A percentile compares a stretch with the other conserved stretches of the same genome.
Evolutionary conservation across 2,113 vertebrate species (phyloP).

Genomic region (Ctenodactylus gundi): DNA sequence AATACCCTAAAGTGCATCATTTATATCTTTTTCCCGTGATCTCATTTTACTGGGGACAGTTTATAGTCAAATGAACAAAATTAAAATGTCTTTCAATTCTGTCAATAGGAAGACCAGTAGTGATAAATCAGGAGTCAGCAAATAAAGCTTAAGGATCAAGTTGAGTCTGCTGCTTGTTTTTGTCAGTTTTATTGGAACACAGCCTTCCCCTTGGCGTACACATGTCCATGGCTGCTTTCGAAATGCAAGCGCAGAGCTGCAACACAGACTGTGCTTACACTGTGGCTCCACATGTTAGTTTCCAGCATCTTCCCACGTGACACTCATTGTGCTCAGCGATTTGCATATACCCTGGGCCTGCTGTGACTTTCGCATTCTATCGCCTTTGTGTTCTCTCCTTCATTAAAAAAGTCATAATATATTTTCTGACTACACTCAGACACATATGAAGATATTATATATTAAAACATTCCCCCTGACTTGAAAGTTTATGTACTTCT

Average conservation of each 20-base stretch:
- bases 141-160: background rate
- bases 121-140: background rate
- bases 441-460: background rate
- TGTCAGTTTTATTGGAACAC: background rate
- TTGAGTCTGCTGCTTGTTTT: background rate
- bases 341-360: too few relatives aligned
- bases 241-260: accelerated
- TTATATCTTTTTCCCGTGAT: background rate
- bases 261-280: background rate
- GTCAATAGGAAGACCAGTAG: background rate
- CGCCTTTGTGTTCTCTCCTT: background rate
- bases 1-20: background rate
- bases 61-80: background rate
- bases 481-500: background rate
- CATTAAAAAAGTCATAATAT: background rate
- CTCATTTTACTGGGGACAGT: background rate
- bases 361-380: background rate
- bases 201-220: background rate
- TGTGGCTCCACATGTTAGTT: background rate
- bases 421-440: background rate
- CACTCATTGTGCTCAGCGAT: background rate
- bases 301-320: background rate
- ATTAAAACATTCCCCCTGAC: background rate
- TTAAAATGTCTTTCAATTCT: background rate
- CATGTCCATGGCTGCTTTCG: background rate